Evolutionary conservation across 2,113 vertebrate species (phyloP).

Genomic region (Nanorana parkeri): DNA sequence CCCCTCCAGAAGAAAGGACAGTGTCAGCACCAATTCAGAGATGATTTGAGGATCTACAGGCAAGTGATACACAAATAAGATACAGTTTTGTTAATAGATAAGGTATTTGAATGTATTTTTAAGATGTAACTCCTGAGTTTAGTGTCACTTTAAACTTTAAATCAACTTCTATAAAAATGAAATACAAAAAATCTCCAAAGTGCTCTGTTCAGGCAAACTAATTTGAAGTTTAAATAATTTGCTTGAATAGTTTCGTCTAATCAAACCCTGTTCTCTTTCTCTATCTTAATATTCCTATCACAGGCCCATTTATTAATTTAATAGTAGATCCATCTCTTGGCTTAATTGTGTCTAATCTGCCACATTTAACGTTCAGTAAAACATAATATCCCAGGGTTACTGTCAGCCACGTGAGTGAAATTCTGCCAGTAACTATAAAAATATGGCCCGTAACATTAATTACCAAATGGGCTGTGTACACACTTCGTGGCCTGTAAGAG

Average conservation of each 20-base stretch:
- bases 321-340: constrained; percentile 26
- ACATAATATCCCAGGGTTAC: constrained; percentile 17
- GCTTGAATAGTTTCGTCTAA: not conserved
- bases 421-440: constrained; percentile 26
- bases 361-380: constrained; percentile 38
- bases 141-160: no score
- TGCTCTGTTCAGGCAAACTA: no score
- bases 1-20: no score
- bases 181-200: no score
- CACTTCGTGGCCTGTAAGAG: not conserved
- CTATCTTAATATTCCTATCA: not conserved
- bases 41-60: no score
- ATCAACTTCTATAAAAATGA: no score
- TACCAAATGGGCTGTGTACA: constrained; percentile 11
- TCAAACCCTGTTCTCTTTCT: not conserved
- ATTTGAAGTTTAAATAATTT: no score
- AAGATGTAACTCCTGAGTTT: no score
- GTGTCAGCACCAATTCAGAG: no score
- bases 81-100: no score
- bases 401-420: constrained; percentile 27
- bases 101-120: no score
- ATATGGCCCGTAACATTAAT: constrained; percentile 6
- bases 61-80: no score
- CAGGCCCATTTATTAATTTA: constrained; percentile 14
- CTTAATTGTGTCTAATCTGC: constrained; percentile 43